Percentiles rank a stretch among this genome's conserved stretches.
Evolutionary conservation across 2,888 invertebrate genomes (phyloP).

Genomic region (Fissipunctia ypsillon): DNA sequence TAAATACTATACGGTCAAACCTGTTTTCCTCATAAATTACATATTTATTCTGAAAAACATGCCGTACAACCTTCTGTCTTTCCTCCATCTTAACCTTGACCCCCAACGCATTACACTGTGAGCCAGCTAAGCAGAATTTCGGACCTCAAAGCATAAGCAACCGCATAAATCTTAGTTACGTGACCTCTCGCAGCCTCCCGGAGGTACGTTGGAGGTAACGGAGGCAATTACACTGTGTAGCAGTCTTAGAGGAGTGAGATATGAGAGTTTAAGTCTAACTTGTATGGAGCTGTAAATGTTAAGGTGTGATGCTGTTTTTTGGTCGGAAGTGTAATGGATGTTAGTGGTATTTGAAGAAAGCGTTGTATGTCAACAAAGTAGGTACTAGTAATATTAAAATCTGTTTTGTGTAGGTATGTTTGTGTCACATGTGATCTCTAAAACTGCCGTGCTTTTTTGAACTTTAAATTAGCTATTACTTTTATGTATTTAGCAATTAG

Average conservation of each 20-base stretch:
- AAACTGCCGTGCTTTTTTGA: not conserved
- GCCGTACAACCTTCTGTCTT: too few relatives aligned
- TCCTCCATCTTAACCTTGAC: conserved; percentile 31
- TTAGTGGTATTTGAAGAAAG: not conserved
- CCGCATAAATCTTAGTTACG: conserved; percentile 67
- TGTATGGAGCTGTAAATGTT: conserved; percentile 29
- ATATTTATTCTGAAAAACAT: too few relatives aligned
- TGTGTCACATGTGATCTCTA: not conserved
- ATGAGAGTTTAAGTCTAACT: conserved; percentile 54
- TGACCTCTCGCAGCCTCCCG: conserved; percentile 55
- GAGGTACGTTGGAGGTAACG: conserved; percentile 51
- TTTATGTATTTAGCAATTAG: not conserved
- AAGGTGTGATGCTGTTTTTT: conserved; percentile 27
- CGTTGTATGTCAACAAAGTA: not conserved
- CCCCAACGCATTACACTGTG: conserved; percentile 19
- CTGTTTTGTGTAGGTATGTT: not conserved
- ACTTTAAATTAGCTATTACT: not conserved
- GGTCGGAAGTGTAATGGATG: conserved; percentile 10
- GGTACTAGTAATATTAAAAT: not conserved
- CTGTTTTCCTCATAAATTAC: not conserved
- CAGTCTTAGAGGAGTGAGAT: conserved; percentile 52
- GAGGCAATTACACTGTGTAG: conserved; percentile 62
- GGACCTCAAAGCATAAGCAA: conserved; percentile 56
- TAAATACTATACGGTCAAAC: too few relatives aligned
- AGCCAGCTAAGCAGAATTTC: conserved; percentile 42